phyloP scores from a whole-genome alignment of 2,888 invertebrate species.

The Dorcus hopei region DNA sequence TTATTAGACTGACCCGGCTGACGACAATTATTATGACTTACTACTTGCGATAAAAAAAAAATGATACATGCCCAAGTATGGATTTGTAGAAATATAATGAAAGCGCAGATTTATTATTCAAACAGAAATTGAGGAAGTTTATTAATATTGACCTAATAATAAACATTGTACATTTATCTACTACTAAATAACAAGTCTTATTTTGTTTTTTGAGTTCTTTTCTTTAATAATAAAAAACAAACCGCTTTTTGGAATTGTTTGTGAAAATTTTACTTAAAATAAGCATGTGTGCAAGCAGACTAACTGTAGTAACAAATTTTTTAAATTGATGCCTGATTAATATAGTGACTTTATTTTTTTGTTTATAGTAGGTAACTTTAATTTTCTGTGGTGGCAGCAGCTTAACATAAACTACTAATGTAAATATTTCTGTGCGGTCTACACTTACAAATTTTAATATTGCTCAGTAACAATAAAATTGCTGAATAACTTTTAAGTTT shows the following conservation, averaged over 20 bases:
- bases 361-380: constrained; percentile 6
- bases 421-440: constrained; percentile 7
- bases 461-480: too few relatives aligned
- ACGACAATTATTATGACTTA: constrained; percentile 31
- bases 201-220: neutral
- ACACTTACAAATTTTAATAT: too few relatives aligned
- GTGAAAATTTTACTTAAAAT: neutral
- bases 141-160: neutral
- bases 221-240: neutral
- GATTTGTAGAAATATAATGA: constrained; percentile 8
- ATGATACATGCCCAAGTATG: constrained; percentile 1
- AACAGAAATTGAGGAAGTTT: constrained; percentile 1
- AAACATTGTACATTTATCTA: constrained; percentile 1
- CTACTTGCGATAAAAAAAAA: constrained; percentile 13
- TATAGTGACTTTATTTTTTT: constrained; percentile 8
- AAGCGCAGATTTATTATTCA: constrained; percentile 1
- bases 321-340: neutral
- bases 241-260: neutral
- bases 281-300: constrained; percentile 3
- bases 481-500: too few relatives aligned
- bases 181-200: neutral
- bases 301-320: neutral
- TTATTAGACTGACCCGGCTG: constrained; percentile 48
- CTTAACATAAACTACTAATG: constrained; percentile 15
- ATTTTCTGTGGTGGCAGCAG: constrained; percentile 14